phyloP scores from a whole-genome alignment of 1,140 invertebrate genomes.

The Archegozetes longisetosus region DNA sequence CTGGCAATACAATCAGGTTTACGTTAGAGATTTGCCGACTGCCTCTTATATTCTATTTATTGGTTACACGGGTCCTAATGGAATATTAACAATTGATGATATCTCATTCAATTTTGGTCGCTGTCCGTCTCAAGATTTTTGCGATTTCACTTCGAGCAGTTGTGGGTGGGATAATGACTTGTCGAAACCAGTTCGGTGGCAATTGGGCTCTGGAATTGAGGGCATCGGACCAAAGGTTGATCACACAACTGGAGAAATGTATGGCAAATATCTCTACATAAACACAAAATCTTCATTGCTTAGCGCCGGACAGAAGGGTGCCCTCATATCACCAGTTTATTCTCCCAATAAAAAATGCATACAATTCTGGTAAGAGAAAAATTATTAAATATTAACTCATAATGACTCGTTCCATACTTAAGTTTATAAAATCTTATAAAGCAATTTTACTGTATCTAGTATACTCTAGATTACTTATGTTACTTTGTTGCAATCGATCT shows the following conservation, averaged over 20 bases:
- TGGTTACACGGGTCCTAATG: constrained; percentile 7
- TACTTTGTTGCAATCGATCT: too few species aligned
- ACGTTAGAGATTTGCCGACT: constrained; percentile 4
- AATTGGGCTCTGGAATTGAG: neutral
- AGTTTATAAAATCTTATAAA: too few species aligned
- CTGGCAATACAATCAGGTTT: constrained; percentile 18
- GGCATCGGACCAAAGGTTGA: constrained; percentile 20
- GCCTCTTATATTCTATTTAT: constrained; percentile 10
- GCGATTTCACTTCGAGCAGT: constrained; percentile 17
- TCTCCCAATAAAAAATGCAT: constrained; percentile 18
- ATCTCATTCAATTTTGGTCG: constrained; percentile 9
- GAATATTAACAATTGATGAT: constrained; percentile 20
- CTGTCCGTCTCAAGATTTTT: constrained; percentile 18
- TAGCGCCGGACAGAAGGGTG: constrained; percentile 5
- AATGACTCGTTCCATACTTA: too few species aligned
- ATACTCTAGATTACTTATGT: too few species aligned
- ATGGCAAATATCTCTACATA: constrained; percentile 21
- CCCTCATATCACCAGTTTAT: constrained; percentile 14
- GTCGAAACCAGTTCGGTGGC: neutral
- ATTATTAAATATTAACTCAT: too few species aligned
- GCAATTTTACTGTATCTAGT: too few species aligned
- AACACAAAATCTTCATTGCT: constrained; percentile 7
- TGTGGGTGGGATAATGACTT: constrained; percentile 15
- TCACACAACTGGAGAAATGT: constrained; percentile 20
- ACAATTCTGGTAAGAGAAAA: constrained; percentile 23